Evolutionary conservation across 2,888 invertebrate species (phyloP).

Genomic region (Habroteleia sp.): DNA sequence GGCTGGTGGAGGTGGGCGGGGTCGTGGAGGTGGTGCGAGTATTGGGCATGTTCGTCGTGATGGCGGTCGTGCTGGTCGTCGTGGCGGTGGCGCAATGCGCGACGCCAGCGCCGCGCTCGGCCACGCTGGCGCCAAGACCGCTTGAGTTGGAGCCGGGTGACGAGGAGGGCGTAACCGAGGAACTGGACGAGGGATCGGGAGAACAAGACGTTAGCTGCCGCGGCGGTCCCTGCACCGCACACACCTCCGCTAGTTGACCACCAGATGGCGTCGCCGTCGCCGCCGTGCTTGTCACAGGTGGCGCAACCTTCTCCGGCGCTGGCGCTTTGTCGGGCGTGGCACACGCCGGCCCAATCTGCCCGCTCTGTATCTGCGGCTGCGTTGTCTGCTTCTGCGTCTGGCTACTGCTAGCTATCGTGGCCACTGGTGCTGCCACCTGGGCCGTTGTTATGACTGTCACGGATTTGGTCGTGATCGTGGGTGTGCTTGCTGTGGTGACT

Average conservation of each 20-base stretch:
- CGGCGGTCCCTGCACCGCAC: slow-evolving; percentile 81
- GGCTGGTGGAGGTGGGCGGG: too few species aligned
- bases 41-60: slow-evolving; percentile 36
- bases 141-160: slow-evolving; percentile 75
- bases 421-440: slow-evolving; percentile 76
- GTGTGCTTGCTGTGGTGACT: slow-evolving; percentile 80
- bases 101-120: slow-evolving; percentile 67
- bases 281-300: slow-evolving; percentile 75
- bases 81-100: slow-evolving; percentile 38
- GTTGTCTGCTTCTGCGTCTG: slow-evolving; percentile 73
- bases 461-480: slow-evolving; percentile 79
- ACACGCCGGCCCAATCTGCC: too few species aligned
- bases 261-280: slow-evolving; percentile 32
- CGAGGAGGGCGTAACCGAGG: slow-evolving; percentile 75
- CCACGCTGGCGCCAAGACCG: slow-evolving; percentile 66
- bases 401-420: slow-evolving; percentile 73
- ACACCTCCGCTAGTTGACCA: slow-evolving; percentile 80
- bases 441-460: slow-evolving; percentile 73
- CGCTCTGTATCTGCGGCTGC: slow-evolving; percentile 72
- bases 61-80: slow-evolving; percentile 30
- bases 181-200: slow-evolving; percentile 77
- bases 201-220: slow-evolving; percentile 80
- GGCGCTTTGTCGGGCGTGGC: slow-evolving; percentile 72
- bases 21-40: too few species aligned
- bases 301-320: slow-evolving; percentile 52